These are phyloP conservation scores for Dasysyrphus tricinctus DNA, from an alignment of 2,888 invertebrate genomes.

Conservation along the genomic window DNA sequence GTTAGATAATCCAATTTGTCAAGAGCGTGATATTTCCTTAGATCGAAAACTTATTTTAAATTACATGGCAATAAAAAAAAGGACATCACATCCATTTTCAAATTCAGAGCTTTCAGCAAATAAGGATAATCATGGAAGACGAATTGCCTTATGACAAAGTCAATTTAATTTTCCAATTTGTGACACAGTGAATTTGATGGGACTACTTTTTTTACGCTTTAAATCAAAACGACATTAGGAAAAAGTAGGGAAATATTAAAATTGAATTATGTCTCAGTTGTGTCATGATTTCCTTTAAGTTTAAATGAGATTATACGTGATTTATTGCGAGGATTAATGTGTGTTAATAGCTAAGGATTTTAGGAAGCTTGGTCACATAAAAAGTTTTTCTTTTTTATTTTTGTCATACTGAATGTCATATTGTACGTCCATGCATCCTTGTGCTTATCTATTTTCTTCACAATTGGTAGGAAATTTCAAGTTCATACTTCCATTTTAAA, in stretches of 20 bases:
- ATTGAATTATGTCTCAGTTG: neutral
- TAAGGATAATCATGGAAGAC: slow-evolving; percentile 23
- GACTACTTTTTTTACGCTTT: neutral
- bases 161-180: slow-evolving; percentile 32
- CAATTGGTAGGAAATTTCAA: no score
- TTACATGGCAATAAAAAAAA: slow-evolving; percentile 24
- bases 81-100: slow-evolving; percentile 17
- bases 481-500: no score
- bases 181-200: neutral
- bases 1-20: slow-evolving; percentile 37
- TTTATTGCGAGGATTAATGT: neutral
- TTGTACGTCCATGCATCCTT: no score
- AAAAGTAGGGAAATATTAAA: neutral
- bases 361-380: no score
- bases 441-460: no score
- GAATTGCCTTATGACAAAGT: slow-evolving; percentile 23
- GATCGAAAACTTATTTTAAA: slow-evolving; percentile 30
- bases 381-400: no score
- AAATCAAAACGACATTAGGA: neutral
- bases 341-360: no score
- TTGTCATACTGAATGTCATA: no score
- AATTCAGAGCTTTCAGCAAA: neutral
- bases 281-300: neutral
- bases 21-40: slow-evolving; percentile 6
- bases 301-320: neutral